Evolutionary conservation across 2,113 vertebrate genomes (phyloP).

Genomic region (Phylloscopus trochilus): DNA sequence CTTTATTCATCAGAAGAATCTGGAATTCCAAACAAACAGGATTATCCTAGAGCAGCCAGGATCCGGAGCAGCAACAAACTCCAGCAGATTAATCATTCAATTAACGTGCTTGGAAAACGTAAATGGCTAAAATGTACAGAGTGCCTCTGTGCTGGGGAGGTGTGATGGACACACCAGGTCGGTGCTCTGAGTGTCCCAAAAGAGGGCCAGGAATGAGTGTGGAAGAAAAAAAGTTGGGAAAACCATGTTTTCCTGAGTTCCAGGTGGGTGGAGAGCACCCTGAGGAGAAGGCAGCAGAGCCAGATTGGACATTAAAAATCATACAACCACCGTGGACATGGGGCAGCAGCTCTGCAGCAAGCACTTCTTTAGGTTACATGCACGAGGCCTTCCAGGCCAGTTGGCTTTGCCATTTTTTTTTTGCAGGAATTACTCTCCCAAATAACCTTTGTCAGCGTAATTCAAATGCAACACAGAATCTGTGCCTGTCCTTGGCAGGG

Average conservation of each 20-base stretch:
- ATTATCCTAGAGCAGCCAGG: not conserved
- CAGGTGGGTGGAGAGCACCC: not conserved
- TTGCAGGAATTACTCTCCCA: not conserved
- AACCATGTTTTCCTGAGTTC: not conserved
- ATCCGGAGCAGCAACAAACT: not conserved
- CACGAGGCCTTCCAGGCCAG: not conserved
- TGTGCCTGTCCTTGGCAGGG: not conserved
- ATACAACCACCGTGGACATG: not conserved
- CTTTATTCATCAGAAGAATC: conserved; percentile 89
- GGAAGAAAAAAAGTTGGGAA: not conserved
- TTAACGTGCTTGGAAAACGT: rapidly evolving
- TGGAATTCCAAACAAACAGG: conserved; percentile 51
- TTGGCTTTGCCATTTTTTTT: not conserved
- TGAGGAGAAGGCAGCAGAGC: not conserved
- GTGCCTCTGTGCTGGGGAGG: not conserved
- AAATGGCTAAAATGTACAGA: not conserved
- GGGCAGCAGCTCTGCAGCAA: not conserved
- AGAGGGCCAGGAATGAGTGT: not conserved
- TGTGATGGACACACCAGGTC: not conserved
- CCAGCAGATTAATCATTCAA: not conserved
- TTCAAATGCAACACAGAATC: not conserved
- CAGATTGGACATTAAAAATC: not conserved
- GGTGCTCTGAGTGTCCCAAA: not conserved
- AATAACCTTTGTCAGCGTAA: not conserved
- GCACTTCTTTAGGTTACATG: not conserved